A percentile compares a stretch with the other conserved stretches of the same genome.
These are phyloP conservation scores for Rhabditophanes sp. DNA, from an alignment of 2,888 invertebrate species.

Conservation along the genomic window DNA sequence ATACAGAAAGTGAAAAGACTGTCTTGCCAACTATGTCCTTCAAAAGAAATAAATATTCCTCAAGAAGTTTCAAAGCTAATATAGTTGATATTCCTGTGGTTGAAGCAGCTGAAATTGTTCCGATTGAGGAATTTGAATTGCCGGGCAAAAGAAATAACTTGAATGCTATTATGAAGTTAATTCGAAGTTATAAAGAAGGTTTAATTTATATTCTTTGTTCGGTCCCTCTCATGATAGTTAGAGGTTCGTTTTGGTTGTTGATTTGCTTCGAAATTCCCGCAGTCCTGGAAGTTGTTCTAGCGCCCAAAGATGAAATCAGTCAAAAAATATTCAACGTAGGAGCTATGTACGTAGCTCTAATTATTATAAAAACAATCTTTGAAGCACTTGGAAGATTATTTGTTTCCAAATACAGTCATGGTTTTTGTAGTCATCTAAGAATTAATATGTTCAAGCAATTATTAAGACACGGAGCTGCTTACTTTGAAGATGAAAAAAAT, in stretches of 20 bases:
- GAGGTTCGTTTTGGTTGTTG: constrained; percentile 33
- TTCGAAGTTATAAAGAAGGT: constrained; percentile 24
- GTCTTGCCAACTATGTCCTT: constrained; percentile 35
- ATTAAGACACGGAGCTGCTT: constrained; percentile 34
- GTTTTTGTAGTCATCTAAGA: constrained; percentile 30
- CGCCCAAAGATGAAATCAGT: constrained; percentile 18
- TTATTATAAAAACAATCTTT: constrained; percentile 40
- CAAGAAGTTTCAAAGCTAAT: no score
- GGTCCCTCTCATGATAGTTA: constrained; percentile 32
- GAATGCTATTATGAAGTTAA: constrained; percentile 15
- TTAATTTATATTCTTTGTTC: constrained; percentile 16
- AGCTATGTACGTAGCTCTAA: constrained; percentile 30
- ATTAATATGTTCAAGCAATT: constrained; percentile 34
- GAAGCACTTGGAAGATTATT: constrained; percentile 36
- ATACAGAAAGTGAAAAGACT: constrained; percentile 27
- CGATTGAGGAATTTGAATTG: constrained; percentile 9
- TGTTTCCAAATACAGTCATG: constrained; percentile 36
- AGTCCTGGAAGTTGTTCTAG: constrained; percentile 31
- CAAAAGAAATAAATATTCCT: constrained; percentile 16
- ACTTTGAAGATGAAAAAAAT: constrained; percentile 37
- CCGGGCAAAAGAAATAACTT: constrained; percentile 16
- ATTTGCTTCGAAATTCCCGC: constrained; percentile 40
- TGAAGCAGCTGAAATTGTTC: no score
- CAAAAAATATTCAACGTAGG: constrained; percentile 28
- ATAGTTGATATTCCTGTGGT: no score